Conservation (phyloP, 2,113 vertebrate genomes). For the Caranx ignobilis region DNA sequence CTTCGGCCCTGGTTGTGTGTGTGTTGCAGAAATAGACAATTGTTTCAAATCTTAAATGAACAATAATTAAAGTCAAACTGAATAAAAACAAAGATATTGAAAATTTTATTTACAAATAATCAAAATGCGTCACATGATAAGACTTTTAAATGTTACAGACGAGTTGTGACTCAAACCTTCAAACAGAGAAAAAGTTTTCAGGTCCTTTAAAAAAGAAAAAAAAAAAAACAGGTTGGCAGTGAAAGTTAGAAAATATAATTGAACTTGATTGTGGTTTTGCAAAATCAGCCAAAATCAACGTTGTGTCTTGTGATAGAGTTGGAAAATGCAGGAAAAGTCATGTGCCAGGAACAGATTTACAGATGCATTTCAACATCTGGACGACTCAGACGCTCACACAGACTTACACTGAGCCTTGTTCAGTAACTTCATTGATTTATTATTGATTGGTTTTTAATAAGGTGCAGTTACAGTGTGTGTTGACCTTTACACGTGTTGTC, state of each 20-base stretch:
- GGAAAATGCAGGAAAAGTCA: constrained; percentile 14
- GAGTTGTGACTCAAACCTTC: too few species aligned
- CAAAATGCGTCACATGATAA: too few species aligned
- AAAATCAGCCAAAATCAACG: constrained; percentile 42
- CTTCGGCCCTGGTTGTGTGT: neutral
- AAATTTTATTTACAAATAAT: too few species aligned
- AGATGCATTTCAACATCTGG: constrained; percentile 5
- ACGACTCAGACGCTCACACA: neutral
- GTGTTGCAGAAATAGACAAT: neutral
- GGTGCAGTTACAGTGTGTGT: neutral
- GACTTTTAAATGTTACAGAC: too few species aligned
- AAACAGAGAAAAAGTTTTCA: neutral
- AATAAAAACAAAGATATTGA: neutral
- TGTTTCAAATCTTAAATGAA: neutral
- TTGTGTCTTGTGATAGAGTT: constrained; percentile 9
- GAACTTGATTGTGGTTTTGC: constrained; percentile 26
- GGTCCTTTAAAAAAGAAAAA: neutral
- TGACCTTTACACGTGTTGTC: neutral
- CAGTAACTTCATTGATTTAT: neutral
- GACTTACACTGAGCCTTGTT: neutral
- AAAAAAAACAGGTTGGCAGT: neutral
- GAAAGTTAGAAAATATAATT: neutral
- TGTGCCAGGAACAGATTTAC: constrained; percentile 8
- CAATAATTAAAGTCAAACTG: neutral
- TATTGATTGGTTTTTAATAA: too few species aligned